These are phyloP conservation scores for Phragmatobia fuliginosa DNA, from an alignment of 2,888 invertebrate genomes.

Conservation along the genomic window DNA sequence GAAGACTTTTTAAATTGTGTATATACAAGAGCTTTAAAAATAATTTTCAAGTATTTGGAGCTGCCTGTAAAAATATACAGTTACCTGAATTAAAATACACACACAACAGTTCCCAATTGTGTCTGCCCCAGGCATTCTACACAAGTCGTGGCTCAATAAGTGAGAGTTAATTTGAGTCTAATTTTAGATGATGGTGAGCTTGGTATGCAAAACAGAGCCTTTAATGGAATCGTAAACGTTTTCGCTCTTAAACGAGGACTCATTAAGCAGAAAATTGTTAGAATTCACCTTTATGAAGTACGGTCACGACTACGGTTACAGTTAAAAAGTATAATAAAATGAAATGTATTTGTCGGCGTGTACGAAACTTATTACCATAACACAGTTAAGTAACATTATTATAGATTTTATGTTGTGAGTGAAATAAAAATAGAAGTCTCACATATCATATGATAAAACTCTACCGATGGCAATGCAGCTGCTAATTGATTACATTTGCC, in stretches of 20 bases:
- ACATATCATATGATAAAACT: no score
- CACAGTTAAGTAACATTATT: not conserved
- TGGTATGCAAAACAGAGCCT: constrained; percentile 56
- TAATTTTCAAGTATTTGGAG: not conserved
- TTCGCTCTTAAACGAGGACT: constrained; percentile 50
- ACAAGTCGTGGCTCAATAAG: constrained; percentile 38
- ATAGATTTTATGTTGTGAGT: not conserved
- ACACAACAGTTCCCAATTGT: constrained; percentile 14
- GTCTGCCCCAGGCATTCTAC: constrained; percentile 14
- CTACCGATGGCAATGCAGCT: no score
- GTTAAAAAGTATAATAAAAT: not conserved
- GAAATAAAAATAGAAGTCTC: not conserved
- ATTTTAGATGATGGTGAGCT: constrained; percentile 53
- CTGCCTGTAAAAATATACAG: not conserved
- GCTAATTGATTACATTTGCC: no score
- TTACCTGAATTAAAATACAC: constrained; percentile 19
- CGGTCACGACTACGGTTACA: not conserved
- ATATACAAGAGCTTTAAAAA: not conserved
- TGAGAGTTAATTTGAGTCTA: constrained; percentile 40
- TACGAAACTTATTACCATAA: not conserved
- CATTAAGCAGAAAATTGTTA: constrained; percentile 50
- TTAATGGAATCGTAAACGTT: constrained; percentile 62
- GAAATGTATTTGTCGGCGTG: not conserved
- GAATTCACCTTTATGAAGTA: not conserved
- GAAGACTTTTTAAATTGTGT: no score